phyloP scores from a whole-genome alignment of 2,888 invertebrate genomes.

The Tanytarsus gracilentus region DNA sequence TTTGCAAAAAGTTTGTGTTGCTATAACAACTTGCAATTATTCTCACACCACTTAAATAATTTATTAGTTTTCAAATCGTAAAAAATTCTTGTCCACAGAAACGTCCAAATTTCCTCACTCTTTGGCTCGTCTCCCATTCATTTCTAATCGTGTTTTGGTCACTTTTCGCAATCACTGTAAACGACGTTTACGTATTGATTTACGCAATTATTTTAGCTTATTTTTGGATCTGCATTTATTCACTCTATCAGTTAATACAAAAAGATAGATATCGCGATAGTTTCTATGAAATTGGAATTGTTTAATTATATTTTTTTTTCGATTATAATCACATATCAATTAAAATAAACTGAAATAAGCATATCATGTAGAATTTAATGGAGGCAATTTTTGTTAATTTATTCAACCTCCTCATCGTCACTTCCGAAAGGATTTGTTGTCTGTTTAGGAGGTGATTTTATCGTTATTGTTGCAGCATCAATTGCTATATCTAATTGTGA shows the following conservation, averaged over 20 bases:
- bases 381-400: neutral
- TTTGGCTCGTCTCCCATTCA: slow-evolving; percentile 16
- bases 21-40: slow-evolving; percentile 10
- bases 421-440: too few species aligned
- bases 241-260: neutral
- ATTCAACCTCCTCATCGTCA: neutral
- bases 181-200: slow-evolving; percentile 7
- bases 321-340: too few species aligned
- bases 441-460: too few species aligned
- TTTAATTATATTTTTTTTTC: neutral
- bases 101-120: slow-evolving; percentile 14
- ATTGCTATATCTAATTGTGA: too few species aligned
- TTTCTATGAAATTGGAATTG: neutral
- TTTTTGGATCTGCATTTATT: slow-evolving; percentile 26
- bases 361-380: too few species aligned
- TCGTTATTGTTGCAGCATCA: too few species aligned
- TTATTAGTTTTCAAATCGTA: neutral
- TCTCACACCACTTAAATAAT: neutral
- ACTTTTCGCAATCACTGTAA: neutral
- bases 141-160: slow-evolving; percentile 18
- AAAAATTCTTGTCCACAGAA: neutral
- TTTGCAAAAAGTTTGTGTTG: too few species aligned
- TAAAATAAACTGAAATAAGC: neutral
- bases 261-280: neutral
- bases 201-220: neutral